A percentile compares a stretch with the other conserved stretches of the same genome.
These are phyloP conservation scores for Omphaloscelis lunosa DNA, from an alignment of 2,888 invertebrate genomes.

Conservation along the genomic window DNA sequence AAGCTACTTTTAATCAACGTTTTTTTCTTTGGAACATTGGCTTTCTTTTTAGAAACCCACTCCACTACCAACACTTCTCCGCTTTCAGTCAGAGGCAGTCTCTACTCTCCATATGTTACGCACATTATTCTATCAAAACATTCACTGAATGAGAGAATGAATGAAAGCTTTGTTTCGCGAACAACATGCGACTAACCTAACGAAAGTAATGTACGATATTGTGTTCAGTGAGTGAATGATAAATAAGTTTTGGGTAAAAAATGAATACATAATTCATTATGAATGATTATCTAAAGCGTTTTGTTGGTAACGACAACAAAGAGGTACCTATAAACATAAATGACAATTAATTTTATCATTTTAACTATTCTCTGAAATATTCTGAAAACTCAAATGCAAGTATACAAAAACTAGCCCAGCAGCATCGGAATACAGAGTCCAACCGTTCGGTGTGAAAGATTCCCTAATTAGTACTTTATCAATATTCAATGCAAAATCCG, in stretches of 20 bases:
- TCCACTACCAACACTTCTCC: background rate
- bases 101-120: conserved; percentile 12
- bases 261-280: conserved; percentile 43
- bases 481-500: background rate
- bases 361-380: background rate
- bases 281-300: conserved; percentile 30
- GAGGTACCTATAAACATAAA: background rate
- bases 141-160: conserved; percentile 42
- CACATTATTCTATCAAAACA: conserved; percentile 44
- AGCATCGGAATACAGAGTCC: background rate
- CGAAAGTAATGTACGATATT: conserved; percentile 50
- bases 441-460: background rate
- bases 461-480: background rate
- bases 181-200: conserved; percentile 56
- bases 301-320: conserved; percentile 17
- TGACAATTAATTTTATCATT: background rate
- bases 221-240: conserved; percentile 38
- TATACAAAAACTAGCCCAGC: background rate
- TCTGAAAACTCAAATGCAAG: background rate
- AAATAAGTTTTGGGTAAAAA: conserved; percentile 49
- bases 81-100: background rate
- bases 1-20: too few species aligned
- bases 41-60: too few species aligned
- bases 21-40: too few species aligned
- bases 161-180: conserved; percentile 58